Conservation (phyloP, 2,113 vertebrate genomes). For the Amphiprion ocellaris region DNA sequence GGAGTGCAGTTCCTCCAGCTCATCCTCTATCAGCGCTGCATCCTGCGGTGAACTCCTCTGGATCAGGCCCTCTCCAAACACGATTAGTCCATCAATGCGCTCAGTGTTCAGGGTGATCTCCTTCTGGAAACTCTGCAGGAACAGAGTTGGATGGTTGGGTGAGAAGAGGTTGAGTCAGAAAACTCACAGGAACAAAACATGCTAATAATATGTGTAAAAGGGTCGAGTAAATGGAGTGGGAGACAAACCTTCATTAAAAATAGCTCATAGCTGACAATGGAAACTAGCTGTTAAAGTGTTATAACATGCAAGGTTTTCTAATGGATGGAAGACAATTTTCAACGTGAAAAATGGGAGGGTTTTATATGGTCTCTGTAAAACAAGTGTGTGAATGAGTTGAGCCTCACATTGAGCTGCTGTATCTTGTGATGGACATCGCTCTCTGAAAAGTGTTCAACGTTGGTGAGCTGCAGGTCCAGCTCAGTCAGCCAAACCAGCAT, state of each 20-base stretch:
- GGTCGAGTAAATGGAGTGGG: background rate
- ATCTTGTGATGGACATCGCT: constrained; percentile 94
- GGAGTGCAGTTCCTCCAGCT: constrained; percentile 92
- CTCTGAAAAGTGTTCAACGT: constrained; percentile 96
- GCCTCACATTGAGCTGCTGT: constrained; percentile 91
- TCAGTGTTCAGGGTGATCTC: constrained; percentile 94
- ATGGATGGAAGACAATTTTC: too few relatives aligned
- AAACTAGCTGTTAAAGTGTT: background rate
- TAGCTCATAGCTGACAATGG: background rate
- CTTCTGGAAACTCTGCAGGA: constrained; percentile 92
- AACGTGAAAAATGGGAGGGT: background rate
- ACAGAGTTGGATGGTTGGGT: background rate
- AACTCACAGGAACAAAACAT: constrained; percentile 1
- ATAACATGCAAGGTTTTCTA: background rate
- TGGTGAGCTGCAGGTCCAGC: constrained; percentile 96
- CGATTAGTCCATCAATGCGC: constrained; percentile 93
- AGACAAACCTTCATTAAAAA: constrained; percentile 2
- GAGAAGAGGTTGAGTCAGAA: constrained; percentile 2
- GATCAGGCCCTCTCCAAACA: constrained; percentile 93
- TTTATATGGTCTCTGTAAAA: background rate
- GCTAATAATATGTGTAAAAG: background rate
- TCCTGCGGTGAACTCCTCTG: constrained; percentile 93
- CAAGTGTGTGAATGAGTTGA: background rate
- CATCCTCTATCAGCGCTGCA: constrained; percentile 91
- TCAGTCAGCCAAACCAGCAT: constrained; percentile 97